Evolutionary conservation across 2,797 vertebrate genomes (phyloP), one percentile per base, ranked within the genome.

Genomic region (Loriculus beryllinus): DNA sequence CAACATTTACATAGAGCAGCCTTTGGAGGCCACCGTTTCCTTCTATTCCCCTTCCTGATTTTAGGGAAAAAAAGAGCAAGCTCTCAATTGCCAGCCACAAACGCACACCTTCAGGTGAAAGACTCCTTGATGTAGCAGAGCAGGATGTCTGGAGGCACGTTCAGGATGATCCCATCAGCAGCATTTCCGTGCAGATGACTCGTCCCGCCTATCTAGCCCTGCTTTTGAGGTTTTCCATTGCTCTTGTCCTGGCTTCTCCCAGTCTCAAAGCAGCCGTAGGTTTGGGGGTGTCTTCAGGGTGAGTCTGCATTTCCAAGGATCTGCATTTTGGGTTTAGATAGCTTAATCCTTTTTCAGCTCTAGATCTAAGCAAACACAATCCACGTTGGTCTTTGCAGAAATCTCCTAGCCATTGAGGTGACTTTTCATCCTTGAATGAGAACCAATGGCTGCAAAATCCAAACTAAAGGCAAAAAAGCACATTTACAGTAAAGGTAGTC

Each of bases 41-140:
- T 89, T 87, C 75, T 93, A 1, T 82, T 82, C 81, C 86, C 88
- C 80, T 96, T 95, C 86, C 74, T 95, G 81, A 68, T 84, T 90
- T 78, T 68, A 86, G 65, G 65, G 76, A 35, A 25, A n/a, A 65
- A 92, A 74, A 18, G 60, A 82, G 25, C 28, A 10, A 37, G 39
- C 31, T 77, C 33, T 52, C 5, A 0, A 0, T n/a, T 81, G 70
- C 65, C 59, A 71, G 14, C 62, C 86, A 39, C 83, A 52, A 22
- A 3, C 9, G 2, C 86, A 65, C 39, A 67, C 80, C 85, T 89
- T 68, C 4, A 17, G 87, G 92, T 90, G 62, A 68, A 68, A 51
- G 65, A 86, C 69, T 86, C 48, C 80, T 23, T 21, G 91, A 42
- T 5, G 13, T 6, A 75, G 88, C 80, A 67, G 81, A 48, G 67